phyloP scores from a whole-genome alignment of 92 coral and sea anemone genomes.

The Epizoanthus rinbou region DNA sequence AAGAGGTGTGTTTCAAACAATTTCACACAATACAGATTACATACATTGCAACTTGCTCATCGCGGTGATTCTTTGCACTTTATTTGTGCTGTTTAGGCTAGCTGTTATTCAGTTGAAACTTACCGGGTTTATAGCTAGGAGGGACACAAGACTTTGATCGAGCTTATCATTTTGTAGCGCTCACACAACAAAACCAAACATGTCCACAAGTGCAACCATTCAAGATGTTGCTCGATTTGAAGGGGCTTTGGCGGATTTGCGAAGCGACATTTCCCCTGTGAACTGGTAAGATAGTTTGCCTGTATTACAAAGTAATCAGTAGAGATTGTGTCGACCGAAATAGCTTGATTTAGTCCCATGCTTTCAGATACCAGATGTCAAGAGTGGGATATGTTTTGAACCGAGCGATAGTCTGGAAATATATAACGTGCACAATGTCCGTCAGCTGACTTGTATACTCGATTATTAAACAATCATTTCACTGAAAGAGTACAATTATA shows the following conservation, averaged over 20 bases:
- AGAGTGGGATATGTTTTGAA: neutral
- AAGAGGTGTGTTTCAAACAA: slow-evolving; percentile 1
- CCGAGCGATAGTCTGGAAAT: neutral
- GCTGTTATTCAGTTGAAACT: neutral
- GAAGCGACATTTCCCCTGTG: slow-evolving; percentile 64
- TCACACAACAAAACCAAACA: slow-evolving; percentile 11
- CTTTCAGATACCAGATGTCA: neutral
- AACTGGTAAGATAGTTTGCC: slow-evolving; percentile 64
- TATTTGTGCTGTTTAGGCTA: neutral
- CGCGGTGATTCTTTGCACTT: neutral
- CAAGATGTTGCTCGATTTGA: slow-evolving; percentile 58
- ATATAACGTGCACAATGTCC: no score
- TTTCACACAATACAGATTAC: neutral
- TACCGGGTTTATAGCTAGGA: neutral
- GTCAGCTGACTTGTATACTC: neutral
- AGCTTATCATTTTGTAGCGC: neutral
- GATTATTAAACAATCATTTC: neutral
- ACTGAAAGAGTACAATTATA: neutral
- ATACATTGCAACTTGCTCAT: neutral
- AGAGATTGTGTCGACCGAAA: neutral
- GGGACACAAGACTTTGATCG: neutral
- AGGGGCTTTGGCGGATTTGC: slow-evolving; percentile 59
- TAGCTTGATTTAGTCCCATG: neutral
- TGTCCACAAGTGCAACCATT: slow-evolving; percentile 77
- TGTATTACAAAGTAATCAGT: neutral